Evolutionary conservation across 2,888 invertebrate species (phyloP).

Genomic region (Metalampra italica): DNA sequence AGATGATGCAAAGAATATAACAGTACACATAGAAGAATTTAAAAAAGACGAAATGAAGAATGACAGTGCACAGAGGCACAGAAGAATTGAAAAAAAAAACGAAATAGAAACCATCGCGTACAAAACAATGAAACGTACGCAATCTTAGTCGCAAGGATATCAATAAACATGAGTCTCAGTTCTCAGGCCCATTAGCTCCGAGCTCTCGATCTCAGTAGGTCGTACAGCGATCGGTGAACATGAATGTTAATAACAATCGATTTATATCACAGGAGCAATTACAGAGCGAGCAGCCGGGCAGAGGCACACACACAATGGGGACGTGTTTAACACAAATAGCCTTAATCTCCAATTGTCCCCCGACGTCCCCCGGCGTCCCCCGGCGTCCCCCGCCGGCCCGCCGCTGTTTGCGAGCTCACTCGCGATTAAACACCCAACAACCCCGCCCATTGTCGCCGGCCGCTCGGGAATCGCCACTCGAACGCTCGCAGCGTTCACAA

Average conservation of each 20-base stretch:
- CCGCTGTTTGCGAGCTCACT: slow-evolving; percentile 57
- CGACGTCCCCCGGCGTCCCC: no score
- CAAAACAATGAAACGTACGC: no score
- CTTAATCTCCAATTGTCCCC: slow-evolving; percentile 44
- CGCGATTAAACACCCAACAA: slow-evolving; percentile 59
- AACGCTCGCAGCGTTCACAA: slow-evolving; percentile 37
- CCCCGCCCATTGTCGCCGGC: slow-evolving; percentile 49
- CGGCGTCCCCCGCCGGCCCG: slow-evolving; percentile 18
- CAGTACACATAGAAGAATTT: no score
- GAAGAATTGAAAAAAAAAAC: no score
- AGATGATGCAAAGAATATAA: no score
- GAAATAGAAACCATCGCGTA: no score
- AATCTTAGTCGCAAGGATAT: no score
- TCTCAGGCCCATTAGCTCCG: slow-evolving; percentile 50
- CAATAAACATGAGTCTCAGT: slow-evolving; percentile 15
- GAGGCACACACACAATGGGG: slow-evolving; percentile 50
- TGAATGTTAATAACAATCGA: slow-evolving; percentile 34
- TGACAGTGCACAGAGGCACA: no score
- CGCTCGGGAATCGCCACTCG: slow-evolving; percentile 58
- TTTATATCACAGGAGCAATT: slow-evolving; percentile 32
- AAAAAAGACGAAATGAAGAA: no score
- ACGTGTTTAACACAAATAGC: slow-evolving; percentile 68
- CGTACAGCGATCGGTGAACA: slow-evolving; percentile 33
- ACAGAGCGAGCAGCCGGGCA: slow-evolving; percentile 33
- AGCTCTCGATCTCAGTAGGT: slow-evolving; percentile 42